phyloP scores from a whole-genome alignment of 2,113 vertebrate genomes.

The Hymenochirus boettgeri region DNA sequence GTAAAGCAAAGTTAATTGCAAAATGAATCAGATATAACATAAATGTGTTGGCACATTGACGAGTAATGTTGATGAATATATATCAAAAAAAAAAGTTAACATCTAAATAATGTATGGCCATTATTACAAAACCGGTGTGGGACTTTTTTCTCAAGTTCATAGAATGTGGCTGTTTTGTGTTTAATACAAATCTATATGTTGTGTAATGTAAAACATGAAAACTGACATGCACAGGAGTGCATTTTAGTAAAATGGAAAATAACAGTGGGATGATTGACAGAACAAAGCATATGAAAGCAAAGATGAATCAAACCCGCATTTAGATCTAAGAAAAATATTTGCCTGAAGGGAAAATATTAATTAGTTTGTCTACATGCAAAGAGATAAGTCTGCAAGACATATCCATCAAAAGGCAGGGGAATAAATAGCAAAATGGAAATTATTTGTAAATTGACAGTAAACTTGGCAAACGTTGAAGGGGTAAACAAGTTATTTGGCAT shows the following conservation, averaged over 20 bases:
- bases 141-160: background rate
- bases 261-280: constrained; percentile 78
- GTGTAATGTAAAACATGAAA: constrained; percentile 60
- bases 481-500: constrained; percentile 76
- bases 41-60: no score
- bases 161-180: constrained; percentile 16
- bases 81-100: no score
- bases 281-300: constrained; percentile 86
- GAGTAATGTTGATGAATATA: no score
- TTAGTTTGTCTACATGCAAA: constrained; percentile 90
- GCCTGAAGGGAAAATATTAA: constrained; percentile 94
- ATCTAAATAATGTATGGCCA: no score
- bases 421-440: constrained; percentile 90
- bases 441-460: constrained; percentile 90
- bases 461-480: constrained; percentile 79
- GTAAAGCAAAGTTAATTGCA: no score
- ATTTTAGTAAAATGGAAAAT: constrained; percentile 72
- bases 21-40: no score
- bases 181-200: constrained; percentile 48
- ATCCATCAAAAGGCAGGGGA: constrained; percentile 85
- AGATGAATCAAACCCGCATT: constrained; percentile 86
- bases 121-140: no score
- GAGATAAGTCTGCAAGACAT: constrained; percentile 86
- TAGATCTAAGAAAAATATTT: constrained; percentile 97
- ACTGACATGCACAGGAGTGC: constrained; percentile 59